phyloP scores from a whole-genome alignment of 2,797 vertebrate species.

The Vultur gryphus region DNA sequence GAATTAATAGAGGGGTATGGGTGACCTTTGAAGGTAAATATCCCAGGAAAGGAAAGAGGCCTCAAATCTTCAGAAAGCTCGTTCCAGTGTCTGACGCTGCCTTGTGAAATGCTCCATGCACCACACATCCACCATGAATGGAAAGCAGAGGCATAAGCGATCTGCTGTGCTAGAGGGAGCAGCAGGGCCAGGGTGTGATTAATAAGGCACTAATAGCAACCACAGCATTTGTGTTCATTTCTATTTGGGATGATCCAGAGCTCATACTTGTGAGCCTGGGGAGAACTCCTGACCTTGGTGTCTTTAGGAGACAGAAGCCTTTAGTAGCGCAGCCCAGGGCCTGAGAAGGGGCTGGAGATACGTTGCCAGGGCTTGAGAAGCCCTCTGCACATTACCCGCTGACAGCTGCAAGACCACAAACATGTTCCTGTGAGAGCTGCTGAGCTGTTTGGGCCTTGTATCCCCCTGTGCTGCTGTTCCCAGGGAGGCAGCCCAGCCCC shows the following conservation, averaged over 20 bases:
- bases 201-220: constrained; percentile 23
- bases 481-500: background rate
- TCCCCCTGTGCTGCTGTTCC: background rate
- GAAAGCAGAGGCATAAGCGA: background rate
- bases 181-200: background rate
- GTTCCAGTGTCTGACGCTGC: background rate
- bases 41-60: background rate
- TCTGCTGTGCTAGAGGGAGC: background rate
- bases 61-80: background rate
- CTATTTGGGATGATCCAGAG: background rate
- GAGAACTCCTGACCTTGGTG: background rate
- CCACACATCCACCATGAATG: background rate
- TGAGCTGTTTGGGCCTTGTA: background rate
- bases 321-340: background rate
- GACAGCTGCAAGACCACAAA: no score
- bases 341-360: background rate
- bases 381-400: rapidly evolving
- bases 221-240: background rate
- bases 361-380: background rate
- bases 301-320: background rate
- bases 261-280: background rate
- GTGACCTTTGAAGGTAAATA: constrained; percentile 62
- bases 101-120: background rate
- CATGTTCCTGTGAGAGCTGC: background rate
- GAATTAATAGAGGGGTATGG: background rate